Percentiles rank a stretch among this genome's conserved stretches.
These are phyloP conservation scores for Lophius americanus DNA, from an alignment of 2,797 vertebrate species.

Conservation along the genomic window DNA sequence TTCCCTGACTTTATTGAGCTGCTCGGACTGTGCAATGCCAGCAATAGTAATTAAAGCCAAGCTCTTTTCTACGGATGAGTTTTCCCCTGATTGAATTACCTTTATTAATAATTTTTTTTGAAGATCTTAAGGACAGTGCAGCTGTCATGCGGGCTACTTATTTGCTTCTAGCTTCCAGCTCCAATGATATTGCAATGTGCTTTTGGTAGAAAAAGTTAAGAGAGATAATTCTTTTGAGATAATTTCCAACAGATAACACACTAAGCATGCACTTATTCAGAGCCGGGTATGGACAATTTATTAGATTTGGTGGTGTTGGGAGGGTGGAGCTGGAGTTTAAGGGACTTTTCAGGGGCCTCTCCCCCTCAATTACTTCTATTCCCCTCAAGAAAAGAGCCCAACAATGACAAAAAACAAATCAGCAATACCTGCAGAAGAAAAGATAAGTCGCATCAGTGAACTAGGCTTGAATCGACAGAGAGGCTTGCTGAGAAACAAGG, in stretches of 20 bases:
- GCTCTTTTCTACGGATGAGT: constrained; percentile 65
- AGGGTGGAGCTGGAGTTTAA: constrained; percentile 2
- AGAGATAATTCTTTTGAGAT: constrained; percentile 76
- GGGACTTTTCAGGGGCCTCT: constrained; percentile 43
- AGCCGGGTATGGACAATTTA: constrained; percentile 44
- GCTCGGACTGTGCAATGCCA: constrained; percentile 64
- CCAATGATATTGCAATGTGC: constrained; percentile 57
- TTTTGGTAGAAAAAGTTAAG: constrained; percentile 56
- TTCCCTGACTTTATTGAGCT: constrained; percentile 75
- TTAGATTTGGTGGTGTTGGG: constrained; percentile 32
- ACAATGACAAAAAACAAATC: constrained; percentile 61
- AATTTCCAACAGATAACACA: constrained; percentile 67
- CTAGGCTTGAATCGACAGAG: constrained; percentile 42
- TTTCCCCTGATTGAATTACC: constrained; percentile 81
- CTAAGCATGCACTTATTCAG: constrained; percentile 52
- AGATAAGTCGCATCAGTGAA: constrained; percentile 61
- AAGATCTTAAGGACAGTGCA: constrained; percentile 24
- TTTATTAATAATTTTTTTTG: constrained; percentile 75
- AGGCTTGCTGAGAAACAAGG: constrained; percentile 26
- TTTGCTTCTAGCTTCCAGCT: constrained; percentile 69
- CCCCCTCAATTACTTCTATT: constrained; percentile 74
- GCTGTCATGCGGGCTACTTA: constrained; percentile 48
- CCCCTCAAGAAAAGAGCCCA: constrained; percentile 42
- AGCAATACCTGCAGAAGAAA: constrained; percentile 60
- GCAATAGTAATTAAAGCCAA: constrained; percentile 79